phyloP scores from a whole-genome alignment of 1,140 invertebrate genomes.

The Heliothis virescens region DNA sequence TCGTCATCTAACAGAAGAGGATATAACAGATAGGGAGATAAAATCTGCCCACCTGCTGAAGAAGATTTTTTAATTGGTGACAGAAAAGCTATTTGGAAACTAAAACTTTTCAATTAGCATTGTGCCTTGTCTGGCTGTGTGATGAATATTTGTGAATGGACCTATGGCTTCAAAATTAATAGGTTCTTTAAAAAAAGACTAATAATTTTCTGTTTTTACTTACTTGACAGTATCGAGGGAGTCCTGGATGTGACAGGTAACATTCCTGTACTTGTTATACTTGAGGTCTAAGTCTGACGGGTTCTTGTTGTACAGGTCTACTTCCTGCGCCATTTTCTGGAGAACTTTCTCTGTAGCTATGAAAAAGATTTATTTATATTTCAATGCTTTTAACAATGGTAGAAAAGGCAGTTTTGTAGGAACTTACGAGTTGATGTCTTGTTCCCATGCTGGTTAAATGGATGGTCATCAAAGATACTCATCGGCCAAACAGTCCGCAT shows the following conservation, averaged over 20 bases:
- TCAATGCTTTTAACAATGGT: too few species aligned
- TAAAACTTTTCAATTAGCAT: too few species aligned
- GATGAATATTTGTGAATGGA: too few species aligned
- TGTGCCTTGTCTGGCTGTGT: too few species aligned
- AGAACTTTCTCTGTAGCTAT: conserved; percentile 61
- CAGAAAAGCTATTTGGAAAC: not conserved
- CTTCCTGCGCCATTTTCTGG: conserved; percentile 68
- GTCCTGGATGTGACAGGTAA: conserved; percentile 74
- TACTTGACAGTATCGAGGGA: conserved; percentile 71
- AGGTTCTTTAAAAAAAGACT: too few species aligned
- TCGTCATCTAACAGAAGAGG: too few species aligned
- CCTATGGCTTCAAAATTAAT: too few species aligned
- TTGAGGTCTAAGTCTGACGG: conserved; percentile 58
- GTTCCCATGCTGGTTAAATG: conserved; percentile 60
- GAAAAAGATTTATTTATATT: not conserved
- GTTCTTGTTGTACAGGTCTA: conserved; percentile 57
- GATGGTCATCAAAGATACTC: conserved; percentile 71
- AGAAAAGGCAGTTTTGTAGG: not conserved
- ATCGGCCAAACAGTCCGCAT: conserved; percentile 65
- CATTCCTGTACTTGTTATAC: conserved; percentile 62
- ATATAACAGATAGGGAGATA: too few species aligned
- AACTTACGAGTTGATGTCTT: conserved; percentile 55
- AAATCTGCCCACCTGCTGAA: too few species aligned
- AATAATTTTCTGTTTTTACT: conserved; percentile 45
- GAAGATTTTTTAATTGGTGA: too few species aligned